Evolutionary conservation across 2,888 invertebrate species (phyloP).

Genomic region (Drosophila dives): DNA sequence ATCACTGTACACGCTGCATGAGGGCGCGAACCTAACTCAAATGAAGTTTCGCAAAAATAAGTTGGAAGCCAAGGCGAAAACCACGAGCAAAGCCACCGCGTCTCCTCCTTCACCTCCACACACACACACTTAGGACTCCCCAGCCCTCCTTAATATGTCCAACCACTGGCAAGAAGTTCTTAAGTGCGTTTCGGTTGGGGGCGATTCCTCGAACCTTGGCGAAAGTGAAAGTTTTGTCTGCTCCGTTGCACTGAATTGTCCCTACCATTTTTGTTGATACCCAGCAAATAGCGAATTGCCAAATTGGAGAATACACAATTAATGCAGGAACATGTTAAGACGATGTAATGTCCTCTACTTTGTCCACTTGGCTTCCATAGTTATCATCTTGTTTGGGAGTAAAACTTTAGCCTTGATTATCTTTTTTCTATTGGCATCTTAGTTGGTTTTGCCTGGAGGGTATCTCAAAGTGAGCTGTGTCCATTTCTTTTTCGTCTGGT

Average conservation of each 20-base stretch:
- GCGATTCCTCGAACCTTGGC: constrained; percentile 6
- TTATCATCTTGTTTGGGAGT: background rate
- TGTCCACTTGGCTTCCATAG: background rate
- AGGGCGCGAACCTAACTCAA: constrained; percentile 51
- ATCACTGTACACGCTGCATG: constrained; percentile 40
- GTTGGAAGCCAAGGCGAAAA: constrained; percentile 30
- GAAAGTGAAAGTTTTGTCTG: constrained; percentile 55
- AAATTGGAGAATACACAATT: background rate
- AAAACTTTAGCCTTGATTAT: background rate
- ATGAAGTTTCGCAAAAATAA: constrained; percentile 62
- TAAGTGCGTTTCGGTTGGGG: constrained; percentile 30
- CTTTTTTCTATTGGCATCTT: background rate
- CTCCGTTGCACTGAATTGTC: constrained; percentile 34
- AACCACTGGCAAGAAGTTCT: constrained; percentile 8
- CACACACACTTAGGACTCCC: background rate
- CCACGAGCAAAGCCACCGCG: constrained; percentile 6
- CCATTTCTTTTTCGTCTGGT: background rate
- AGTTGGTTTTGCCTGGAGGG: background rate
- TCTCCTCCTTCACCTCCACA: background rate
- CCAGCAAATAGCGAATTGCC: background rate
- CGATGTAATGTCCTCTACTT: background rate
- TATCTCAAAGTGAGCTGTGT: background rate
- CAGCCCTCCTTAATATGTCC: background rate
- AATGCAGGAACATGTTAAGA: background rate
- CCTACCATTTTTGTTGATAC: constrained; percentile 16